Conservation (phyloP, 2,888 invertebrate genomes). For the Apotomis turbidana region DNA sequence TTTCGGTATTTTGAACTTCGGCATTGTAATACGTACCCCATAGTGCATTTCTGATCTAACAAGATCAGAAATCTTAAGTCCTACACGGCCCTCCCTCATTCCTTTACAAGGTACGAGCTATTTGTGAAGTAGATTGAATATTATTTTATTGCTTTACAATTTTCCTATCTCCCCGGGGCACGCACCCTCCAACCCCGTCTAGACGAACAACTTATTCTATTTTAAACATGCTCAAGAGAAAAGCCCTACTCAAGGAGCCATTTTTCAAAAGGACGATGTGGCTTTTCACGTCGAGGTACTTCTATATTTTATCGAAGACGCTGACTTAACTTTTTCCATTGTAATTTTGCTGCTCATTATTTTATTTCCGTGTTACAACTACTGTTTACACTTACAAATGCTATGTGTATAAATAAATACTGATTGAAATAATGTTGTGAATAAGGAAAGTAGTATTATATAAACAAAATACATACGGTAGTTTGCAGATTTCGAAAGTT, state of each 20-base stretch:
- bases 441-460: not conserved
- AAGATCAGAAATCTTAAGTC: conserved; percentile 21
- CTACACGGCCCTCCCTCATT: conserved; percentile 26
- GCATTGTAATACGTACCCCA: too few relatives aligned
- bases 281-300: conserved; percentile 44
- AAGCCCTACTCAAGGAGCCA: conserved; percentile 57
- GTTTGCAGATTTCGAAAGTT: not conserved
- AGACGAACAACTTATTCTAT: conserved; percentile 72
- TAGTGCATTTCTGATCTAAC: too few relatives aligned
- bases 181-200: conserved; percentile 70
- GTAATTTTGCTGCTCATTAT: not conserved
- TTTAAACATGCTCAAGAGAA: conserved; percentile 57
- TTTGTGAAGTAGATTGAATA: conserved; percentile 62
- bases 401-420: not conserved
- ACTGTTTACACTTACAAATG: not conserved
- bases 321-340: not conserved
- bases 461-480: not conserved
- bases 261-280: conserved; percentile 53
- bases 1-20: too few relatives aligned
- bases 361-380: not conserved
- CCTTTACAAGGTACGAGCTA: conserved; percentile 32
- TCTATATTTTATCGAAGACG: conserved; percentile 11
- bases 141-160: conserved; percentile 72
- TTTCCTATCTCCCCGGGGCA: conserved; percentile 65
- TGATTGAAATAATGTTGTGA: not conserved